phyloP scores from a whole-genome alignment of 2,113 vertebrate genomes.

The Alectura lathami region DNA sequence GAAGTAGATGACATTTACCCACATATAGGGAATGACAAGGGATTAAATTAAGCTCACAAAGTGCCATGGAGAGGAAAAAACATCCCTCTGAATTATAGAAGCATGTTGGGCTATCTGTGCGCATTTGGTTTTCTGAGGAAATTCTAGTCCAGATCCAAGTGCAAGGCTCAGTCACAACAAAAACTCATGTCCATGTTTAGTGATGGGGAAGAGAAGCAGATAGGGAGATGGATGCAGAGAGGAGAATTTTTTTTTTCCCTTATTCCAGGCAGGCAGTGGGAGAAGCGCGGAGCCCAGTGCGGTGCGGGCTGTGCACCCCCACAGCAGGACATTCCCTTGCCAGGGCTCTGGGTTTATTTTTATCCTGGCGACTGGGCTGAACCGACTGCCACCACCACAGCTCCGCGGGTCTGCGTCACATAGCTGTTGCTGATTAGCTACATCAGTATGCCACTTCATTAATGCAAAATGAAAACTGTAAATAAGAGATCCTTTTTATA shows the following conservation, averaged over 20 bases:
- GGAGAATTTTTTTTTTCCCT: neutral
- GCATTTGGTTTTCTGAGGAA: neutral
- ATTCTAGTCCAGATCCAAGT: neutral
- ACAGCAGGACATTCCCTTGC: neutral
- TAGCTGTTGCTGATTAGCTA: conserved; percentile 34
- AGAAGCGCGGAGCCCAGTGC: accelerated
- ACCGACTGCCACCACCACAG: neutral
- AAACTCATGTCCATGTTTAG: accelerated
- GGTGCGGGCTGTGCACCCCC: neutral
- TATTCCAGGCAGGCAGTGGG: neutral
- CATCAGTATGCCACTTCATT: conserved; percentile 65
- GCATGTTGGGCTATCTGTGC: neutral
- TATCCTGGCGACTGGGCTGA: conserved; percentile 25
- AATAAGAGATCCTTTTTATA: conserved; percentile 37
- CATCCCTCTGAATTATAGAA: neutral
- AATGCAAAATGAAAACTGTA: conserved; percentile 51
- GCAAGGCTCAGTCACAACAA: neutral
- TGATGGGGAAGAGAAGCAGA: neutral
- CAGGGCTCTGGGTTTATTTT: conserved; percentile 36
- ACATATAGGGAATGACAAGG: conserved; percentile 43
- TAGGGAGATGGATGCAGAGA: neutral
- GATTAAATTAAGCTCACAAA: conserved; percentile 61
- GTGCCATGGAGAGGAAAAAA: neutral
- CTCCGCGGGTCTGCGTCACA: neutral
- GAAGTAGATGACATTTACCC: conserved; percentile 59